Evolutionary conservation across 2,113 vertebrate species (phyloP), one percentile per base, ranked within the genome.

Genomic region (Strix aluco): DNA sequence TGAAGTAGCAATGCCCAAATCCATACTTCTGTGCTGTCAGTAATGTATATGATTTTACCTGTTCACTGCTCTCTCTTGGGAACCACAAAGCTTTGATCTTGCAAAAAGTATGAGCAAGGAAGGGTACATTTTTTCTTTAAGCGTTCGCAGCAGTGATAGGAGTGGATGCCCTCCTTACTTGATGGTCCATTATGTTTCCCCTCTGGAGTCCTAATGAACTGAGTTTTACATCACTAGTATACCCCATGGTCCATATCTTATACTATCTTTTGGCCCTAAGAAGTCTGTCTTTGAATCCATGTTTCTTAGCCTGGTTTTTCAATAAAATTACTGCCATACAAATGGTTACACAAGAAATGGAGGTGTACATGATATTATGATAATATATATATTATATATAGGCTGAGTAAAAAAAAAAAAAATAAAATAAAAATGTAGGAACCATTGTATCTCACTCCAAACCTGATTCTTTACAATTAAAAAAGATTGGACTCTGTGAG

Each of bases 221-320:
- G 0, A 29, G 15, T 61, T 88, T 47, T 57, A 14, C 0, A 1
- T 32, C 13, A 36, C 17, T 61, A 26, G 9, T 29, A 9, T 20
- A 59, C 20, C 5, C 20, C 12, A 15, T 21, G 26, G 34, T 25
- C 16, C 7, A 3, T 30, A n/a, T 58, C 6, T 72, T 42, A 51
- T 36, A 34, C 32, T 66, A 3, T 63, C 26, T n/a, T 46, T n/a
- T 5, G 8, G 14, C 23, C 15, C 6, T 49, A 49, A 54, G 30
- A 74, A 83, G 30, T 32, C 9, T 29, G 74, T 47, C 7, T 75
- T 47, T 47, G 25, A 57, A 71, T 75, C 63, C 0, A 1, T 15
- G 2, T 18, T 5, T 44, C 13, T 58, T 44, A 42, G 17, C 7
- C 47, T 23, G 13, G 2, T 73, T 72, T 65, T 74, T 49, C 40